Percentiles rank a stretch among this genome's conserved stretches.
Evolutionary conservation across 2,797 vertebrate genomes (phyloP).

Genomic region (Meda fulgida): DNA sequence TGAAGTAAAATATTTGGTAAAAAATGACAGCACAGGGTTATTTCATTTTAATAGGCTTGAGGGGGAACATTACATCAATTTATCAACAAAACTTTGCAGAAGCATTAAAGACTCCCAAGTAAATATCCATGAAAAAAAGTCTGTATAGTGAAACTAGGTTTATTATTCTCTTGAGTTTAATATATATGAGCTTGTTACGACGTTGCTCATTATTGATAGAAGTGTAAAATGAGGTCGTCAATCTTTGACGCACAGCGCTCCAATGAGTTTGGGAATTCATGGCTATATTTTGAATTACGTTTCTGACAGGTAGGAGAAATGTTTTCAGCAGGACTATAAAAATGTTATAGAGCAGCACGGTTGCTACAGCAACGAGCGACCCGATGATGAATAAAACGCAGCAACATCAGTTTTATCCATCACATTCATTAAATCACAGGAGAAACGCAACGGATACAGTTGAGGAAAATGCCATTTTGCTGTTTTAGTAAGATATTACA

Average conservation of each 20-base stretch:
- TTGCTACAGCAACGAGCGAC: constrained; percentile 76
- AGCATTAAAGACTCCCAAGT: background rate
- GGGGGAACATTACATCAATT: background rate
- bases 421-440: background rate
- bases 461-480: background rate
- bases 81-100: background rate
- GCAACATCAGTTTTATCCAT: constrained; percentile 40
- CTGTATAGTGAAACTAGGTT: background rate
- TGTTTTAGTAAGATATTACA: background rate
- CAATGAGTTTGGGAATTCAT: constrained; percentile 20
- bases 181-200: background rate
- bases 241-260: constrained; percentile 27
- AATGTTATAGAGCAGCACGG: constrained; percentile 56
- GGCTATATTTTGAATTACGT: constrained; percentile 20
- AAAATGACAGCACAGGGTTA: background rate
- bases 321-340: constrained; percentile 40
- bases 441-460: background rate
- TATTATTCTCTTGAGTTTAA: constrained; percentile 5
- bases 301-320: constrained; percentile 12
- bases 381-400: constrained; percentile 50
- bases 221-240: constrained; percentile 32
- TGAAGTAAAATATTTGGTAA: background rate
- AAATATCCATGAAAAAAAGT: background rate
- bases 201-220: constrained; percentile 18
- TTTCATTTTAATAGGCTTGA: background rate